These are phyloP conservation scores for Cinara cedri DNA, from an alignment of 2,888 invertebrate species.

Conservation along the genomic window DNA sequence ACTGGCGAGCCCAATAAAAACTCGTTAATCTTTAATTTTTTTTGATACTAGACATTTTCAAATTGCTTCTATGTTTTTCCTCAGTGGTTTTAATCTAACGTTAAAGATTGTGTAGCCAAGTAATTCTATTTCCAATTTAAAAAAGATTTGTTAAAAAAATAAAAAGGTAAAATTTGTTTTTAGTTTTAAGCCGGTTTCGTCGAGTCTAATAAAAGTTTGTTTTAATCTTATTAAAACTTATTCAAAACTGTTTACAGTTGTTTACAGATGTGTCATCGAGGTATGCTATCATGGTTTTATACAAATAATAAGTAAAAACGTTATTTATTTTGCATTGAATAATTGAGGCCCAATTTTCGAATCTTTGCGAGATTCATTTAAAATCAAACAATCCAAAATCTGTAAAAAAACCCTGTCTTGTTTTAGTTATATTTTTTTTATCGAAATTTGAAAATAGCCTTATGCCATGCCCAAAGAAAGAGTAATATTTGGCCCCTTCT, in stretches of 20 bases:
- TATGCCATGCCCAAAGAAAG: background rate
- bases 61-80: too few species aligned
- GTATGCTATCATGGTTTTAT: conserved; percentile 20
- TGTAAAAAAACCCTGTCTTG: conserved; percentile 15
- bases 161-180: conserved; percentile 47
- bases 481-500: conserved; percentile 18
- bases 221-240: background rate
- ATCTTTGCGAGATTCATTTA: conserved; percentile 27
- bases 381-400: conserved; percentile 26
- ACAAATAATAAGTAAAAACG: conserved; percentile 25
- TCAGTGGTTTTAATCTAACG: too few species aligned
- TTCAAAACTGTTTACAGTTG: conserved; percentile 11
- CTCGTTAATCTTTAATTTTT: too few species aligned
- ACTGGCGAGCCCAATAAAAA: too few species aligned
- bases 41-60: too few species aligned
- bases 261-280: conserved; percentile 38
- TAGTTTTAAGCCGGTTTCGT: conserved; percentile 9
- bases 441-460: conserved; percentile 24
- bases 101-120: too few species aligned
- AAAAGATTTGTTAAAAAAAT: conserved; percentile 32
- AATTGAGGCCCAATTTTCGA: conserved; percentile 14
- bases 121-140: conserved; percentile 31
- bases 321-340: conserved; percentile 10
- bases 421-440: background rate
- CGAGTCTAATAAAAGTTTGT: conserved; percentile 13